Conservation (phyloP, 2,888 invertebrate genomes). For the Yponomeuta evonymella region DNA sequence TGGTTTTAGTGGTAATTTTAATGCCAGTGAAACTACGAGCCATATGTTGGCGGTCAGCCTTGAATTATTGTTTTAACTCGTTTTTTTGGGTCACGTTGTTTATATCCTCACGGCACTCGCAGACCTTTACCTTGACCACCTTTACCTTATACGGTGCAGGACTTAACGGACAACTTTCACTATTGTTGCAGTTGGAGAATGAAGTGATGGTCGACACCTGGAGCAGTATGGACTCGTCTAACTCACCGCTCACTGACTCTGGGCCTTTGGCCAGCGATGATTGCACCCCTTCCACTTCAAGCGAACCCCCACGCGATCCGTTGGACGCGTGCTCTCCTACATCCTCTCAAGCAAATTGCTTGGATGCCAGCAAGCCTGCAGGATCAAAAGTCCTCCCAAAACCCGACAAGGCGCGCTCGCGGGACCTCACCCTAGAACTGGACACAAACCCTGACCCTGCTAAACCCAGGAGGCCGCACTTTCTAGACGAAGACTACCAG, state of each 20-base stretch:
- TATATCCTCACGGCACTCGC: slow-evolving; percentile 31
- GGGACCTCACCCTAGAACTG: slow-evolving; percentile 59
- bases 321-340: slow-evolving; percentile 45
- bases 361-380: slow-evolving; percentile 41
- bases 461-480: slow-evolving; percentile 72
- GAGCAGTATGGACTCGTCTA: slow-evolving; percentile 75
- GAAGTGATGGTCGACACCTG: slow-evolving; percentile 74
- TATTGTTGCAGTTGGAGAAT: slow-evolving; percentile 75
- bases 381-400: slow-evolving; percentile 32
- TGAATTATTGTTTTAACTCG: slow-evolving; percentile 37
- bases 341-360: slow-evolving; percentile 53
- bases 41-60: slow-evolving; percentile 31
- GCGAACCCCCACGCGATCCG: slow-evolving; percentile 49
- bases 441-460: slow-evolving; percentile 55
- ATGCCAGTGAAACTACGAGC: neutral
- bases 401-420: slow-evolving; percentile 60
- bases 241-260: slow-evolving; percentile 71
- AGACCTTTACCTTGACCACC: slow-evolving; percentile 41
- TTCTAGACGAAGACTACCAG: slow-evolving; percentile 78
- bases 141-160: slow-evolving; percentile 32
- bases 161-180: slow-evolving; percentile 13
- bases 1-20: neutral
- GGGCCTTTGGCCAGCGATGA: slow-evolving; percentile 71
- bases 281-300: slow-evolving; percentile 67
- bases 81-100: slow-evolving; percentile 40